These are phyloP conservation scores for Molossus alvarezi DNA, from an alignment of 2,797 vertebrate genomes.

Conservation along the genomic window DNA sequence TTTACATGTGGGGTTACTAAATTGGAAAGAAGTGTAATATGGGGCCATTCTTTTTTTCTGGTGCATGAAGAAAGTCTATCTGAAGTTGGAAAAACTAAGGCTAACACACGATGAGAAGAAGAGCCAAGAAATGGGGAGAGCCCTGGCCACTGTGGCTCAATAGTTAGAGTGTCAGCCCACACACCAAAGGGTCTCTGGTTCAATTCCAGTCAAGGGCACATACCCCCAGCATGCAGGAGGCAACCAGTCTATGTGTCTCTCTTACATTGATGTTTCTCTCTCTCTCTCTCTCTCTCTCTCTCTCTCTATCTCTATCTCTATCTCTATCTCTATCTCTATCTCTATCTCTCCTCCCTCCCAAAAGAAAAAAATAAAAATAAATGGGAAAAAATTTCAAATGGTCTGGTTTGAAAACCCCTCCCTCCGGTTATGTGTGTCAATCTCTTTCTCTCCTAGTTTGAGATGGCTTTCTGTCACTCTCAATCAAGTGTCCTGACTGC, in stretches of 20 bases:
- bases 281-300: too few relatives aligned
- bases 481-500: not conserved
- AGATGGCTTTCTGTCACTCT: not conserved
- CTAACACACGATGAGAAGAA: not conserved
- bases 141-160: too few relatives aligned
- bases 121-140: not conserved
- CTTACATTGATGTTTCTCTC: too few relatives aligned
- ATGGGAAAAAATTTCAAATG: not conserved
- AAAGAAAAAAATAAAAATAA: not conserved
- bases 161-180: too few relatives aligned
- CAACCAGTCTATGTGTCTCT: too few relatives aligned
- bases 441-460: not conserved
- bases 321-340: too few relatives aligned
- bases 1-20: not conserved
- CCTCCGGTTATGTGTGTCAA: not conserved
- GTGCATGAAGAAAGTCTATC: not conserved
- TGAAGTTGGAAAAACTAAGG: conserved; percentile 39
- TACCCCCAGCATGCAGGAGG: too few relatives aligned
- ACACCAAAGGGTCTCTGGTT: too few relatives aligned
- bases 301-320: too few relatives aligned
- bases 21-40: not conserved
- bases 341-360: too few relatives aligned
- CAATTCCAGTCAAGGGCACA: too few relatives aligned
- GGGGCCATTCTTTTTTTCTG: not conserved
- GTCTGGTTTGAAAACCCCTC: not conserved